Evolutionary conservation across 1,140 invertebrate species (phyloP).

Genomic region (Nephotettix cincticeps): DNA sequence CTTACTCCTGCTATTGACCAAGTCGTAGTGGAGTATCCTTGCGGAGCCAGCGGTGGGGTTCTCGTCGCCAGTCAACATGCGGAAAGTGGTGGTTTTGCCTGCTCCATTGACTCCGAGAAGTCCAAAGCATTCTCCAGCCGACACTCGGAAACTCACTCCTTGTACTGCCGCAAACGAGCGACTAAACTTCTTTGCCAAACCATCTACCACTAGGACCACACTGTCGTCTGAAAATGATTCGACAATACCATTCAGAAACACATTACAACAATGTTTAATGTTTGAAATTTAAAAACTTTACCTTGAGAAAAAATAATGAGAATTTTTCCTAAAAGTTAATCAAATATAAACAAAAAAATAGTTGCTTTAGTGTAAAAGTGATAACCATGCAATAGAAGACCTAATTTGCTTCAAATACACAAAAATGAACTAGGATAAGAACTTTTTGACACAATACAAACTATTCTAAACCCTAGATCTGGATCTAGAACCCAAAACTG

Average conservation of each 20-base stretch:
- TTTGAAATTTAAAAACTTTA: too few relatives aligned
- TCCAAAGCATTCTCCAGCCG: slow-evolving; percentile 85
- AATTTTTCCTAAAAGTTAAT: too few relatives aligned
- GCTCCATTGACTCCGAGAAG: slow-evolving; percentile 87
- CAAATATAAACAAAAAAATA: neutral
- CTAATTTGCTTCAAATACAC: too few relatives aligned
- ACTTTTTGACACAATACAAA: too few relatives aligned
- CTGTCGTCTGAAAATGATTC: neutral
- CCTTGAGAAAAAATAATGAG: too few relatives aligned
- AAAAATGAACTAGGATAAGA: too few relatives aligned
- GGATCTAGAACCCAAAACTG: too few relatives aligned
- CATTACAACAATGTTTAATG: too few relatives aligned
- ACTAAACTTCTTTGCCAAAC: slow-evolving; percentile 35
- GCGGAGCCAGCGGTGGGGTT: slow-evolving; percentile 33
- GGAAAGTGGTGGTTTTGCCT: slow-evolving; percentile 82
- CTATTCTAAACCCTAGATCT: too few relatives aligned
- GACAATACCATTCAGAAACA: too few relatives aligned
- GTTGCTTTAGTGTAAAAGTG: too few relatives aligned
- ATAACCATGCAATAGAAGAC: too few relatives aligned
- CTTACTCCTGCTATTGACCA: slow-evolving; percentile 24
- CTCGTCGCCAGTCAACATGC: slow-evolving; percentile 77
- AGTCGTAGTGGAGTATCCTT: slow-evolving; percentile 26
- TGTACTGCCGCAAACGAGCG: slow-evolving; percentile 59
- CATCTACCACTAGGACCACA: slow-evolving; percentile 31
- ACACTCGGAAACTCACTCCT: slow-evolving; percentile 65